Conservation (phyloP, 1,140 invertebrate species). For the Tetramorium parvispinum region DNA sequence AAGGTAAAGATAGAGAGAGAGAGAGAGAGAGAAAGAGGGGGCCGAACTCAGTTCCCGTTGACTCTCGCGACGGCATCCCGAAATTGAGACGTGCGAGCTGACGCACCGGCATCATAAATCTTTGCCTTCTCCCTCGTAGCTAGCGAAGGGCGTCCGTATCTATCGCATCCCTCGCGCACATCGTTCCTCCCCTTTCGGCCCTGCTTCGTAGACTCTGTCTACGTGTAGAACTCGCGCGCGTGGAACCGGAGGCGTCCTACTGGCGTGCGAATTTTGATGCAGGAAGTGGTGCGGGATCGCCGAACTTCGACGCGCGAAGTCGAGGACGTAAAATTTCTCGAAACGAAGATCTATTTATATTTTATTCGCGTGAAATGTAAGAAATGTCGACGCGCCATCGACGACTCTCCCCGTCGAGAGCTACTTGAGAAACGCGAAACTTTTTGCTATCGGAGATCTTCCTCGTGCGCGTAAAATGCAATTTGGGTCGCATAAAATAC, state of each 20-base stretch:
- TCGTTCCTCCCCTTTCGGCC: slow-evolving; percentile 35
- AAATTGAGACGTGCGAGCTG: slow-evolving; percentile 76
- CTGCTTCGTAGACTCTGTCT: slow-evolving; percentile 29
- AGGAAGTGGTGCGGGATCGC: not conserved
- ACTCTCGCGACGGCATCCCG: slow-evolving; percentile 73
- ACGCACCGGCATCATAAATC: slow-evolving; percentile 76
- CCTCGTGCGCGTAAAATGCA: not conserved
- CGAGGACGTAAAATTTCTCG: slow-evolving; percentile 3
- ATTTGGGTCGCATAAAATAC: slow-evolving; percentile 31
- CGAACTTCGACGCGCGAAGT: slow-evolving; percentile 23
- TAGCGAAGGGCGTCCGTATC: slow-evolving; percentile 62
- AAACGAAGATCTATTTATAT: slow-evolving; percentile 35
- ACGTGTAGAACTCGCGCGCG: not conserved
- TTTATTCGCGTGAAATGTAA: not conserved
- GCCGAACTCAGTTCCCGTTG: slow-evolving; percentile 56
- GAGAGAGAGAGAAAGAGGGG: not conserved
- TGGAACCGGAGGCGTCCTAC: not conserved
- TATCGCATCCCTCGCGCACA: slow-evolving; percentile 57
- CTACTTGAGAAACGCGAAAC: not conserved
- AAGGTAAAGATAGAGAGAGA: slow-evolving; percentile 2
- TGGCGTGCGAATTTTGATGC: slow-evolving; percentile 4
- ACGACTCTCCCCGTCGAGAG: not conserved
- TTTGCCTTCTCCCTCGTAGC: slow-evolving; percentile 62
- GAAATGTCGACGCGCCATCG: slow-evolving; percentile 5
- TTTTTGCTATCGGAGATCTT: slow-evolving; percentile 28